Percentiles rank a stretch among this genome's conserved stretches.
These are phyloP conservation scores for Taeniopygia guttata DNA, from an alignment of 2,797 vertebrate species.

Conservation along the genomic window DNA sequence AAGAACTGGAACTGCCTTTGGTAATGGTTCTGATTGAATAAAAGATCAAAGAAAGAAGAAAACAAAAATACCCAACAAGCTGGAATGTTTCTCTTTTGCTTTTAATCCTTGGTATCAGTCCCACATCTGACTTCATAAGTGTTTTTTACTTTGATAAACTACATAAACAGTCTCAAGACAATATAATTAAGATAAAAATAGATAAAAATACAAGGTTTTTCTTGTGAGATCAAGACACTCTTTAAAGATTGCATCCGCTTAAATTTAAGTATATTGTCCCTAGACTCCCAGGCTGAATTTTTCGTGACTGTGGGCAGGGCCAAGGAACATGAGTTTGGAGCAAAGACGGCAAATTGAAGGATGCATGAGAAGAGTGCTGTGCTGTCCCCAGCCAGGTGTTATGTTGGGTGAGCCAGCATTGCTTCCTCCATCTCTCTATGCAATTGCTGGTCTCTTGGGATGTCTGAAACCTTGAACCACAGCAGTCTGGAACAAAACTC, in stretches of 20 bases:
- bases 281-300: not conserved
- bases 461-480: not conserved
- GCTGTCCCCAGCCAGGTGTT: not conserved
- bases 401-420: not conserved
- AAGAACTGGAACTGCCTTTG: not conserved
- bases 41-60: slow-evolving; percentile 11
- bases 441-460: not conserved
- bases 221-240: not conserved
- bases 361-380: not conserved
- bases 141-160: slow-evolving; percentile 13
- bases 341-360: not conserved
- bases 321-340: not conserved
- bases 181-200: not conserved
- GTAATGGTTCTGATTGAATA: not conserved
- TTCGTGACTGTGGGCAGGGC: not conserved
- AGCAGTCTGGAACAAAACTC: not conserved
- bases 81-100: not conserved
- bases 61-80: not conserved
- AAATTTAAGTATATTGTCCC: not conserved
- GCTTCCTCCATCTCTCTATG: not conserved
- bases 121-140: not conserved
- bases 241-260: not conserved
- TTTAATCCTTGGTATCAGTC: not conserved
- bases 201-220: not conserved
- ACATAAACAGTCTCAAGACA: not conserved